Conservation (phyloP, 2,797 vertebrate species). For the Margarornis squamiger region DNA sequence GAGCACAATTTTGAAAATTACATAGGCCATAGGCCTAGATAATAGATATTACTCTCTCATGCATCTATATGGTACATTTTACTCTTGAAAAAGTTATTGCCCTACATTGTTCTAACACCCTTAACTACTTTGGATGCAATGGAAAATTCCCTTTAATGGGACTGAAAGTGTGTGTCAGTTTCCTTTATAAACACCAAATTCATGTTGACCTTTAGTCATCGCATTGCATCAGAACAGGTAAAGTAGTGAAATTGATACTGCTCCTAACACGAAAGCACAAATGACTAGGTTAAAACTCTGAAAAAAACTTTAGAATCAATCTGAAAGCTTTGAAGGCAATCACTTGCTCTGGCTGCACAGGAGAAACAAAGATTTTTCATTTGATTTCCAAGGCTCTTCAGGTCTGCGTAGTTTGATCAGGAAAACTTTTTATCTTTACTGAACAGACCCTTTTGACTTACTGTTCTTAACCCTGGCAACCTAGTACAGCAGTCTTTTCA, state of each 20-base stretch:
- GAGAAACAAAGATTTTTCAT: slow-evolving; percentile 16
- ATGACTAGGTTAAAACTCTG: not conserved
- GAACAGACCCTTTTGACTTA: slow-evolving; percentile 34
- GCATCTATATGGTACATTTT: not conserved
- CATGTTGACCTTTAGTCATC: not conserved
- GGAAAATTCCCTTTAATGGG: not conserved
- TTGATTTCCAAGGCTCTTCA: not conserved
- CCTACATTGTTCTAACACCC: not conserved
- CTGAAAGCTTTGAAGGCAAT: slow-evolving; percentile 38
- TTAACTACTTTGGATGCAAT: not conserved
- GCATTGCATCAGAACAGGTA: not conserved
- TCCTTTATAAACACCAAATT: not conserved
- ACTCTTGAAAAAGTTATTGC: not conserved
- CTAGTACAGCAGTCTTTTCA: not conserved
- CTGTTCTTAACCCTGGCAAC: slow-evolving; percentile 12
- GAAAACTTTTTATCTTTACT: slow-evolving; percentile 35
- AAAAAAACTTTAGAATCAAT: not conserved
- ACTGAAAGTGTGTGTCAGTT: not conserved
- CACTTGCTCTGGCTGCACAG: not conserved
- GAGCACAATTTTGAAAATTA: not conserved
- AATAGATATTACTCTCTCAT: not conserved
- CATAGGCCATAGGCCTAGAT: not conserved
- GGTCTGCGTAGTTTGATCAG: not conserved
- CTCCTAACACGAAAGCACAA: not conserved
- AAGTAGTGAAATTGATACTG: not conserved